Conservation (phyloP, 2,797 vertebrate species). For the Argya squamiceps region DNA sequence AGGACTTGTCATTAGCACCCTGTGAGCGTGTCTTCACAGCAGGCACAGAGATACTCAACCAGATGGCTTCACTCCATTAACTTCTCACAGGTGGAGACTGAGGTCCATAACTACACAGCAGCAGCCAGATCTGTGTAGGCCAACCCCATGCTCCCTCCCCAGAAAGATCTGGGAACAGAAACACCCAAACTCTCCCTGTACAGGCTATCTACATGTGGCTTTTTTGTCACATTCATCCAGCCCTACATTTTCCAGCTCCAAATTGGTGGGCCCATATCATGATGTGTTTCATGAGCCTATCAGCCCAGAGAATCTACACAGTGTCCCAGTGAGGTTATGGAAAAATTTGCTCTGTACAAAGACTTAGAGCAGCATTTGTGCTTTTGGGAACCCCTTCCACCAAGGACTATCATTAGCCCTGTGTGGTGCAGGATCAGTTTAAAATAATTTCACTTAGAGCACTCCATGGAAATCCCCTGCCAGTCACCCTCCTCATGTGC, state of each 20-base stretch:
- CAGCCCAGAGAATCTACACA: background rate
- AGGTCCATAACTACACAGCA: background rate
- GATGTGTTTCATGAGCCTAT: background rate
- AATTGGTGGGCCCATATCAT: background rate
- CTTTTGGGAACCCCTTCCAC: background rate
- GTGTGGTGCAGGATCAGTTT: background rate
- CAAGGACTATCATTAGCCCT: background rate
- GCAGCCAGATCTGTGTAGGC: background rate
- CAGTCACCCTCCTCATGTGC: conserved; percentile 32
- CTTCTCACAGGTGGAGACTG: background rate
- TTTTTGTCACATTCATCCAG: background rate
- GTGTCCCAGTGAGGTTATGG: background rate
- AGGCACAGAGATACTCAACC: background rate
- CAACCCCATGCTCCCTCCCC: background rate
- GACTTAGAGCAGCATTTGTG: background rate
- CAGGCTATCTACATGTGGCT: background rate
- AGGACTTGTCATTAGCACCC: background rate
- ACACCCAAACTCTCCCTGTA: background rate
- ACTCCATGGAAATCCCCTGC: background rate
- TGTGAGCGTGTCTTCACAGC: background rate
- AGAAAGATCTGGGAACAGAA: background rate
- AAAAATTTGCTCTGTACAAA: background rate
- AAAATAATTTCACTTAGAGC: conserved; percentile 10
- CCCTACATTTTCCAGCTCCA: background rate
- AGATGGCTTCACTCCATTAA: conserved; percentile 31